Conservation (phyloP, 2,888 invertebrate species). For the Toxonevra muliebris region DNA sequence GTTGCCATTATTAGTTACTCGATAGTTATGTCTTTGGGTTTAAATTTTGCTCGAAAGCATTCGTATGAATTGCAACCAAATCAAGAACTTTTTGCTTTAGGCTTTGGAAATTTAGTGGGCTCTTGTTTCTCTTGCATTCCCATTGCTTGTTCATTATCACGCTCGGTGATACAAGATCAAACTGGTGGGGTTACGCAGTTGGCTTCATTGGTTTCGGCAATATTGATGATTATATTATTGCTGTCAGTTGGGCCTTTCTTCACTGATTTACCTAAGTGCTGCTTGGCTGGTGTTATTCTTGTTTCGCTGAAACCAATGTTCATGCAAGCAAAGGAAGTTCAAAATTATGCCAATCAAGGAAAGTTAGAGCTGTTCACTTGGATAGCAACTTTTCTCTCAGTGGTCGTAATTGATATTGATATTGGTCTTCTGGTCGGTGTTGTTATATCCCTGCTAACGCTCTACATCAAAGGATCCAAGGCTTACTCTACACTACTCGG, state of each 20-base stretch:
- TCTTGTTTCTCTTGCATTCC: conserved; percentile 75
- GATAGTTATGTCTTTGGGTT: conserved; percentile 77
- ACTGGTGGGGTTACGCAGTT: conserved; percentile 84
- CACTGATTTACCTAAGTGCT: conserved; percentile 77
- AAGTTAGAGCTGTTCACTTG: conserved; percentile 77
- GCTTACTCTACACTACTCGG: conserved; percentile 72
- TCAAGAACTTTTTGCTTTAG: conserved; percentile 78
- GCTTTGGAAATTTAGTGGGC: conserved; percentile 74
- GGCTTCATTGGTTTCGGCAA: conserved; percentile 79
- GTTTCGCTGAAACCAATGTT: conserved; percentile 83
- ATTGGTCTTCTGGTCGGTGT: conserved; percentile 76
- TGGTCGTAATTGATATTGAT: conserved; percentile 80
- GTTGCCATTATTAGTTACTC: conserved; percentile 79
- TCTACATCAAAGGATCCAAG: conserved; percentile 73
- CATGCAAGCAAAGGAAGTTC: conserved; percentile 74
- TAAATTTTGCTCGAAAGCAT: conserved; percentile 77
- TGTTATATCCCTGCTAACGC: conserved; percentile 72
- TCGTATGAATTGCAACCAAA: conserved; percentile 76
- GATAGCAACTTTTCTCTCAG: conserved; percentile 77
- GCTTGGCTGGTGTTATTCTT: conserved; percentile 75
- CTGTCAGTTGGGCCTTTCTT: conserved; percentile 85
- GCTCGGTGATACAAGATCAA: conserved; percentile 77
- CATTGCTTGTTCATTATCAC: conserved; percentile 73
- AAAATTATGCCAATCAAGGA: conserved; percentile 72
- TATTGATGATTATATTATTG: conserved; percentile 77